Percentiles rank a stretch among this genome's conserved stretches.
phyloP scores from a whole-genome alignment of 1,140 invertebrate species.

The Drosophila triauraria region DNA sequence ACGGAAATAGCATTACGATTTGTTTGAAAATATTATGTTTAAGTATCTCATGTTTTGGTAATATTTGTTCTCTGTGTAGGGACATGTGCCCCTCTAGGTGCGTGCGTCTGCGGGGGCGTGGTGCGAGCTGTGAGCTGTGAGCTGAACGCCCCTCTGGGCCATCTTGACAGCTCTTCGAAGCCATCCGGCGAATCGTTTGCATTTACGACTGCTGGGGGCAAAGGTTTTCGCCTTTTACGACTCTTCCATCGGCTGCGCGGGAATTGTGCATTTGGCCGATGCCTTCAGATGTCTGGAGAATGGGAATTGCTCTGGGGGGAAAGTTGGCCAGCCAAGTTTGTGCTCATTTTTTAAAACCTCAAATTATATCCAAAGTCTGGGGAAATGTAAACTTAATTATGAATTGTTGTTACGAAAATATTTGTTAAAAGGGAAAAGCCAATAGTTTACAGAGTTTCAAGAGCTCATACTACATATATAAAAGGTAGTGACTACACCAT shows the following conservation, averaged over 20 bases:
- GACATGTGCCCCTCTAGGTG: constrained; percentile 20
- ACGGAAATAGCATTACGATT: background rate
- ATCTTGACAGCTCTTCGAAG: constrained; percentile 69
- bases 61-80: background rate
- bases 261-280: constrained; percentile 11
- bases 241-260: constrained; percentile 12
- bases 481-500: too few relatives aligned
- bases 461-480: too few relatives aligned
- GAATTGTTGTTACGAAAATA: background rate
- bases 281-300: constrained; percentile 6
- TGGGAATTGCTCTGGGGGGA: background rate
- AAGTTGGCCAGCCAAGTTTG: constrained; percentile 8
- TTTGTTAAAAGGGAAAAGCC: background rate
- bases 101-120: constrained; percentile 33
- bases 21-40: background rate
- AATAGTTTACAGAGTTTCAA: background rate
- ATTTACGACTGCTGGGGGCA: constrained; percentile 71
- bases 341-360: background rate
- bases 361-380: too few relatives aligned
- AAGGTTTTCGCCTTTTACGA: constrained; percentile 66
- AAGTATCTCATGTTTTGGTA: too few relatives aligned
- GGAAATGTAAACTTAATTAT: background rate
- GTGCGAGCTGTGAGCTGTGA: constrained; percentile 25
- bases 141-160: constrained; percentile 33
- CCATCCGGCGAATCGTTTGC: constrained; percentile 52